phyloP scores from a whole-genome alignment of 2,113 vertebrate species.

The Silurus meridionalis region DNA sequence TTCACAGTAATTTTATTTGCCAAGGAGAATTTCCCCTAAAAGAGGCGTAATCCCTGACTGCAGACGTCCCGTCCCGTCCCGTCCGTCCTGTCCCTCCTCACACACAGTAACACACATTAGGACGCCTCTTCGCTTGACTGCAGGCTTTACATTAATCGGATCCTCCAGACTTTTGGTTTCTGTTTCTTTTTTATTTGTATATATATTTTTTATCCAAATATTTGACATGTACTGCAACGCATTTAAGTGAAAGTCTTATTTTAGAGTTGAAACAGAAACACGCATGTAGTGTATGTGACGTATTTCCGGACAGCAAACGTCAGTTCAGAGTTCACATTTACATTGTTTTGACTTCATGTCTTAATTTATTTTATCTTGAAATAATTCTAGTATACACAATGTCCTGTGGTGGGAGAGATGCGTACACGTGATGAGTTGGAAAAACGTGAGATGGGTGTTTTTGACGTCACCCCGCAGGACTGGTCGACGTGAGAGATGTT shows the following conservation, averaged over 20 bases:
- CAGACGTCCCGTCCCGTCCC: conserved; percentile 40
- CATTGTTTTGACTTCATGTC: not conserved
- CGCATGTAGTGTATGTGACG: not conserved
- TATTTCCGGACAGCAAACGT: not conserved
- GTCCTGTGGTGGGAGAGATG: not conserved
- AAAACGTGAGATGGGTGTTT: not conserved
- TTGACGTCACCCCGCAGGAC: not conserved
- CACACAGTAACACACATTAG: conserved; percentile 40
- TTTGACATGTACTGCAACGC: conserved; percentile 49
- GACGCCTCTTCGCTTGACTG: not conserved
- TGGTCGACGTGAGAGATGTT: not conserved
- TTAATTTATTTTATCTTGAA: not conserved
- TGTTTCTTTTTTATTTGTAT: not conserved
- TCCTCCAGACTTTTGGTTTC: conserved; percentile 7
- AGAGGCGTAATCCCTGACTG: conserved; percentile 43
- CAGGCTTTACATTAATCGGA: not conserved
- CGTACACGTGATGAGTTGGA: not conserved
- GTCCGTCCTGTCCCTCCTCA: conserved; percentile 47
- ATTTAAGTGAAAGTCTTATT: conserved; percentile 19
- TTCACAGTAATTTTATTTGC: conserved; percentile 67
- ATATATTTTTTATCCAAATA: conserved; percentile 50
- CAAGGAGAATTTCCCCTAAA: conserved; percentile 51
- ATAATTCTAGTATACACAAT: not conserved
- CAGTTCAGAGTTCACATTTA: not conserved
- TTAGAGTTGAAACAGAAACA: not conserved